Conservation (phyloP, 2,113 vertebrate genomes). For the Sylvietta virens region DNA sequence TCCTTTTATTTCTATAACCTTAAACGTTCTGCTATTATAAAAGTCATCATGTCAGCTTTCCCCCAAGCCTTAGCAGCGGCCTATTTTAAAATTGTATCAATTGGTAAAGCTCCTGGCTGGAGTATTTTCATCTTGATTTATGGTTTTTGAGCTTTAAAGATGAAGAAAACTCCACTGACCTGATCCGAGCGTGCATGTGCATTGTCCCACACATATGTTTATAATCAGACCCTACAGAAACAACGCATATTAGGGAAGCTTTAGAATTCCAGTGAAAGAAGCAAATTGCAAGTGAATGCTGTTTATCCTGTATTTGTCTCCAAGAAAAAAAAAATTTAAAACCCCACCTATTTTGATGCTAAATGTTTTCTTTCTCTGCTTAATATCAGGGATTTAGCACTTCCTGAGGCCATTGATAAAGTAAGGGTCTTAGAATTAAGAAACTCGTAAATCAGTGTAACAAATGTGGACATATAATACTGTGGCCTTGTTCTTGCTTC, state of each 20-base stretch:
- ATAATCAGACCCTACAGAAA: constrained; percentile 27
- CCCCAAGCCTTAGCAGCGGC: constrained; percentile 72
- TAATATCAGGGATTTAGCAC: constrained; percentile 2
- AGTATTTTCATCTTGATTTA: constrained; percentile 78
- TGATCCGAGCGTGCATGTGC: neutral
- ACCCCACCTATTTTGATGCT: neutral
- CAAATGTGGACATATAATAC: constrained; percentile 32
- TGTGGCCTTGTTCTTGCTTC: constrained; percentile 49
- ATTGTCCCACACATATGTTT: constrained; percentile 35
- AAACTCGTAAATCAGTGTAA: constrained; percentile 12
- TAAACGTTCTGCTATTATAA: constrained; percentile 83
- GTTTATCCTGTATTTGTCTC: neutral
- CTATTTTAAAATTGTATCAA: constrained; percentile 80
- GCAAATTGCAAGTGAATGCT: neutral
- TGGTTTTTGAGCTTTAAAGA: constrained; percentile 65
- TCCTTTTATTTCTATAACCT: constrained; percentile 82
- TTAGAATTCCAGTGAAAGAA: neutral
- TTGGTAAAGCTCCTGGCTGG: constrained; percentile 71
- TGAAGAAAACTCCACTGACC: constrained; percentile 55
- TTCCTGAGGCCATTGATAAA: constrained; percentile 29
- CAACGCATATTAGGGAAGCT: neutral
- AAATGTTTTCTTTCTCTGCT: neutral
- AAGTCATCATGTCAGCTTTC: constrained; percentile 80
- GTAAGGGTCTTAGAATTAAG: neutral
- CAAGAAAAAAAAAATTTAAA: neutral